Evolutionary conservation across 1,140 invertebrate species (phyloP), one percentile per base, ranked within the genome.

Genomic region (Drosophila ficusphila): DNA sequence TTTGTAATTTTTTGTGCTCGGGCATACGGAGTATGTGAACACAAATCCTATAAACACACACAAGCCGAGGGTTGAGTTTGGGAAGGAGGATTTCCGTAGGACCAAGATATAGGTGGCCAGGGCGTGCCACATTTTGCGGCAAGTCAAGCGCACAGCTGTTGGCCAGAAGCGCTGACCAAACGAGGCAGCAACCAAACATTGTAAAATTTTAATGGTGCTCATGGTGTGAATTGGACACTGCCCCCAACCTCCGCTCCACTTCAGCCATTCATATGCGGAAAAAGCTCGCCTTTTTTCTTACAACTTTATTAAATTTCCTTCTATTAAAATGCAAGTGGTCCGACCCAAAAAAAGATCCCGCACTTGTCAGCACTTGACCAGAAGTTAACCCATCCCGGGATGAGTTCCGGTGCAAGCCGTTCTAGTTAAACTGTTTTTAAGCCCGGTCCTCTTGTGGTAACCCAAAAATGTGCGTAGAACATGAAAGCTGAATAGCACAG

Each of bases 141-240:
- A 74, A 74, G 71, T 74, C 71, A 74, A 74, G 71, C 71, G 70
- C 71, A 74, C 71, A 74, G 65, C 58, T 74, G 70, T 46, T 74
- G 70, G 72, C 69, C 70, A 25, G 74, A 62, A 67, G 62, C 62
- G 70, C 58, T 74, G 71, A 57, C 71, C 71, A 74, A 74, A 65
- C 60, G 52, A 67, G 64, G 60, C 44, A 67, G 71, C 58, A 65
- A 34, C 60, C 71, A 64, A 74, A 74, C 71, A 74, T 74, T 74
- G 71, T 74, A 74, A 65, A 74, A 74, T 74, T 74, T 74, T 74
- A 74, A 74, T 74, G 71, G 70, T n/a, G 21, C 39, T 47, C 71
- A 52, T 74, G 60, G 70, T 74, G 71, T 74, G 71, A 74, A 74
- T 65, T 74, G 71, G 58, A 64, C 58, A 53, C 39, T 25, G 46